Conservation (phyloP, 2,113 vertebrate genomes). For the Pithys albifrons region DNA sequence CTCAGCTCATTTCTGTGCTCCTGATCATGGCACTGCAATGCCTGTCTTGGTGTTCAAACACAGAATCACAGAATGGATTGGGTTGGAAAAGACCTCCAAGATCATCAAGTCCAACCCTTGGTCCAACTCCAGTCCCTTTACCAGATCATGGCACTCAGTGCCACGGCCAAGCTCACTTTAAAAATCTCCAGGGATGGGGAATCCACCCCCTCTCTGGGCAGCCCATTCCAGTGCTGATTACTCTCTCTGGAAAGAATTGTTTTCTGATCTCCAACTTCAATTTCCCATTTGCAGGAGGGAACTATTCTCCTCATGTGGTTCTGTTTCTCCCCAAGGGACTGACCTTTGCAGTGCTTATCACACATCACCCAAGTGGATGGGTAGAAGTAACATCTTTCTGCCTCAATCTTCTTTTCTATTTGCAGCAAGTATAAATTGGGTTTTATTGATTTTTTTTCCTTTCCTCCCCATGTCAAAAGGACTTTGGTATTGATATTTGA, state of each 20-base stretch:
- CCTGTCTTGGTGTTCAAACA: background rate
- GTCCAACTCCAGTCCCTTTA: too few species aligned
- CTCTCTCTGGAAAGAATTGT: too few species aligned
- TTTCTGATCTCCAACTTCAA: too few species aligned
- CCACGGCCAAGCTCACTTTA: too few species aligned
- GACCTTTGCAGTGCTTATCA: background rate
- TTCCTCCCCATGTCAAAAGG: background rate
- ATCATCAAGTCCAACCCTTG: too few species aligned
- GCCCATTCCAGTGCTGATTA: too few species aligned
- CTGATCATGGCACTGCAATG: background rate
- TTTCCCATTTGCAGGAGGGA: background rate
- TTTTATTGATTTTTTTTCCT: background rate
- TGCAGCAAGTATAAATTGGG: background rate
- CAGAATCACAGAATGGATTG: too few species aligned
- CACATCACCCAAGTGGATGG: background rate
- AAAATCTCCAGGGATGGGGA: too few species aligned
- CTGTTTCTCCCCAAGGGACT: background rate
- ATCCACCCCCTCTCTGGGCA: too few species aligned
- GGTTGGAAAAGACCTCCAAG: too few species aligned
- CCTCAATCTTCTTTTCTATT: background rate
- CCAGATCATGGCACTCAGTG: too few species aligned
- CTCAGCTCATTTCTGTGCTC: background rate
- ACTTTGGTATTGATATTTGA: background rate
- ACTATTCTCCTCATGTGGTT: background rate
- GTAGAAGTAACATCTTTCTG: background rate